phyloP scores from a whole-genome alignment of 2,888 invertebrate species.

The Phaonia tiefii region DNA sequence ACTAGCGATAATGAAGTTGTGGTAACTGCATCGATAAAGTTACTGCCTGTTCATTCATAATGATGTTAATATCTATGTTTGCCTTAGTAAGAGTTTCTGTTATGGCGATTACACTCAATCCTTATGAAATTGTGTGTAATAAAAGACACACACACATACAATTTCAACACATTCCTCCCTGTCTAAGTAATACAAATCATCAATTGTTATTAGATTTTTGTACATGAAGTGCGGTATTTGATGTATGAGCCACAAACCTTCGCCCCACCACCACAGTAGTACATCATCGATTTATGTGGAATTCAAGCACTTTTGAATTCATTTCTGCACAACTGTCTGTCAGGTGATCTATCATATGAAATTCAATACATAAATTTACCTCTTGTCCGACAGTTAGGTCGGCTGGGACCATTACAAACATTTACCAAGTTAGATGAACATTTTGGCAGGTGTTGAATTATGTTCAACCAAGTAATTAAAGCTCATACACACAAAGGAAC shows the following conservation, averaged over 20 bases:
- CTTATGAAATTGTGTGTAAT: conserved; percentile 28
- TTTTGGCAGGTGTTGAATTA: conserved; percentile 43
- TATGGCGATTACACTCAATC: not conserved
- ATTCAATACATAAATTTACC: not conserved
- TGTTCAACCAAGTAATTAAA: conserved; percentile 42
- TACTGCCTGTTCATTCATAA: no score
- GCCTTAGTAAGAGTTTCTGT: not conserved
- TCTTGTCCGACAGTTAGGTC: no score
- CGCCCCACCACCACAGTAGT: no score
- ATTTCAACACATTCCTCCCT: not conserved
- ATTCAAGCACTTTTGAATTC: not conserved
- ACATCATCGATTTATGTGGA: not conserved
- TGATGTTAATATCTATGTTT: no score
- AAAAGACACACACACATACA: not conserved
- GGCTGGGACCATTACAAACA: not conserved
- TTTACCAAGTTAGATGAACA: no score
- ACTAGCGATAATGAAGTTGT: no score
- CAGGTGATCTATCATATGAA: not conserved
- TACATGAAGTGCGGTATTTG: not conserved
- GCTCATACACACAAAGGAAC: not conserved
- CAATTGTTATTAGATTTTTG: conserved; percentile 17
- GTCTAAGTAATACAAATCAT: not conserved
- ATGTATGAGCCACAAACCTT: not conserved
- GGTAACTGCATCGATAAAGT: no score
- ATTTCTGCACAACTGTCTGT: not conserved